Percentiles rank a stretch among this genome's conserved stretches.
Conservation (phyloP, 2,888 invertebrate species). For the Loripinus fragilis region DNA sequence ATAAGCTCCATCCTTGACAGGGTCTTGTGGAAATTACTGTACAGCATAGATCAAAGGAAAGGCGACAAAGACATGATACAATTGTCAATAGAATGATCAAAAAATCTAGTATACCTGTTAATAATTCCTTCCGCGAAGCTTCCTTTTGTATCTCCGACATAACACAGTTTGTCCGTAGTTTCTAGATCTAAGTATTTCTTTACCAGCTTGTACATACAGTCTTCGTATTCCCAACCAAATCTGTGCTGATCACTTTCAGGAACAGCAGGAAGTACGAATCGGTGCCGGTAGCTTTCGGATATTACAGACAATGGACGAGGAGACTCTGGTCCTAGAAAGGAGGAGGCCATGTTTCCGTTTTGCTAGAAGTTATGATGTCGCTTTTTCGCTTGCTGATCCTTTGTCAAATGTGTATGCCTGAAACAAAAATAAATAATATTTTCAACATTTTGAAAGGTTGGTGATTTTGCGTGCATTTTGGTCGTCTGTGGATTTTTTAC, state of each 20-base stretch:
- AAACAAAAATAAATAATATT: too few relatives aligned
- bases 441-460: too few relatives aligned
- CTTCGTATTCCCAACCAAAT: slow-evolving; percentile 77
- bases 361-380: too few relatives aligned
- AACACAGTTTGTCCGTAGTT: slow-evolving; percentile 78
- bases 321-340: slow-evolving; percentile 80
- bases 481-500: too few relatives aligned
- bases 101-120: slow-evolving; percentile 31
- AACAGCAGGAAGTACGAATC: slow-evolving; percentile 68
- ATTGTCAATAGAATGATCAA: too few relatives aligned
- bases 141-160: slow-evolving; percentile 79
- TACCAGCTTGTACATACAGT: slow-evolving; percentile 72
- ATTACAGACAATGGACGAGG: slow-evolving; percentile 80
- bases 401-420: too few relatives aligned
- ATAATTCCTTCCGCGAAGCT: slow-evolving; percentile 72
- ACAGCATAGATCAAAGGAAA: too few relatives aligned
- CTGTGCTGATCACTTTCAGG: slow-evolving; percentile 63
- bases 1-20: too few relatives aligned
- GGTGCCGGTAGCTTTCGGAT: slow-evolving; percentile 76
- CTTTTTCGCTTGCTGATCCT: too few relatives aligned
- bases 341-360: not conserved
- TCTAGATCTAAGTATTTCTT: slow-evolving; percentile 79
- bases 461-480: too few relatives aligned
- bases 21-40: too few relatives aligned
- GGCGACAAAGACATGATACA: too few relatives aligned